Conservation (phyloP, 1,140 invertebrate genomes). For the Drosophila trapezifrons region DNA sequence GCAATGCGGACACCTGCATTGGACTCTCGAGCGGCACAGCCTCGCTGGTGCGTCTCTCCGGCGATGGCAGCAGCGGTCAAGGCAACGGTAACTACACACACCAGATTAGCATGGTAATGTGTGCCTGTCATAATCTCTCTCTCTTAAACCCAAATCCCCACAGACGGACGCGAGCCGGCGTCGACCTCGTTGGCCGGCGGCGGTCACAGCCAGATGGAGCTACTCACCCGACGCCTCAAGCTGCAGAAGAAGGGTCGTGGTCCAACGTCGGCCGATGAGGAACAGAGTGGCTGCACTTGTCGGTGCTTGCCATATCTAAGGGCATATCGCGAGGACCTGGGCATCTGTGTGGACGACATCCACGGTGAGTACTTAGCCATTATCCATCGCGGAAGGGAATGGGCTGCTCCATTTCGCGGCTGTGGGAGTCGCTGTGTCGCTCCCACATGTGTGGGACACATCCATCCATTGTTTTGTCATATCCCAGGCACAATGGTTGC, state of each 20-base stretch:
- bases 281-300: slow-evolving; percentile 85
- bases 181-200: slow-evolving; percentile 54
- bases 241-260: slow-evolving; percentile 55
- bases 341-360: slow-evolving; percentile 89
- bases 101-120: slow-evolving; percentile 61
- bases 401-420: slow-evolving; percentile 65
- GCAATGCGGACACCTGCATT: slow-evolving; percentile 85
- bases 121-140: slow-evolving; percentile 53
- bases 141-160: slow-evolving; percentile 12
- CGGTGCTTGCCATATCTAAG: slow-evolving; percentile 87
- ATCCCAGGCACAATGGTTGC: slow-evolving; percentile 70
- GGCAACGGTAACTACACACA: slow-evolving; percentile 63
- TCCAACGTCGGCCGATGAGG: not conserved
- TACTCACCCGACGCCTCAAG: slow-evolving; percentile 65
- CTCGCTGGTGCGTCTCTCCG: slow-evolving; percentile 48
- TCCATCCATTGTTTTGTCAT: slow-evolving; percentile 63
- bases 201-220: slow-evolving; percentile 57
- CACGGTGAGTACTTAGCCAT: slow-evolving; percentile 85
- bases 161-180: slow-evolving; percentile 55
- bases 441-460: slow-evolving; percentile 55
- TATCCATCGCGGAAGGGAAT: slow-evolving; percentile 54
- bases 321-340: slow-evolving; percentile 89
- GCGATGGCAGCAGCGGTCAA: slow-evolving; percentile 31
- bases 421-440: slow-evolving; percentile 33
- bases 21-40: slow-evolving; percentile 86